Evolutionary conservation across 2,113 vertebrate species (phyloP), one percentile per base, ranked within the genome.

Genomic region (Aegotheles bennettii): DNA sequence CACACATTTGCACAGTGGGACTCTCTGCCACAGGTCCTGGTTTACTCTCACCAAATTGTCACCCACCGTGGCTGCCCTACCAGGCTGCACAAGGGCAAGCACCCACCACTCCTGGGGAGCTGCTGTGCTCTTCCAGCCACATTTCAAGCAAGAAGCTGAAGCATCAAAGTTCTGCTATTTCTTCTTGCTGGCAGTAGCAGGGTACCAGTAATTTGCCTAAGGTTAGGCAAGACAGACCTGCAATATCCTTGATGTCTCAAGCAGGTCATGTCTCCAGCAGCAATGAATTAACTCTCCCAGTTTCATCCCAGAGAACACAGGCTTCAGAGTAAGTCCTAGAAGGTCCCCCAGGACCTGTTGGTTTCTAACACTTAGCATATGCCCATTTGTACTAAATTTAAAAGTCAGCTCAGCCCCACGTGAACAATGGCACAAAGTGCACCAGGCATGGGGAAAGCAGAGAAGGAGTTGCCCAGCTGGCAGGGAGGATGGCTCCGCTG

Each of bases 401-500:
- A 74, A 64, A 69, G 26, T 29, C 74, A 63, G n/a, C 50, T 82
- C 63, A 77, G 36, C 24, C 28, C 28, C 1, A 0, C 1, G 3
- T 31, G 70, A 63, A 56, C 1, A 4, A 51, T 18, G 36, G 36
- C 54, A 75, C 31, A n/a, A 81, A 87, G 33, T 3, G 23, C 54
- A 19, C 15, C 1, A 1, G 19, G 18, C 35, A 33, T 1, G 7
- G 29, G n/a, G 38, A 69, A 61, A 19, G 33, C 31, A n/a, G 13
- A 0, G 6, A 54, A 57, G 81, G 45, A 80, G 48, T 23, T 69
- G 61, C 47, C 47, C 40, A 16, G 54, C 53, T 43, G 68, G 47
- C 35, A 14, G 54, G 35, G 28, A 19, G 42, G 63, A 40, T 0
- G 4, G 56, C 73, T 71, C 1, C 18, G 24, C 50, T 2, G 0